A percentile compares a stretch with the other conserved stretches of the same genome.
Conservation (phyloP, 2,113 vertebrate species). For the Ophthalmolycus amberensis region DNA sequence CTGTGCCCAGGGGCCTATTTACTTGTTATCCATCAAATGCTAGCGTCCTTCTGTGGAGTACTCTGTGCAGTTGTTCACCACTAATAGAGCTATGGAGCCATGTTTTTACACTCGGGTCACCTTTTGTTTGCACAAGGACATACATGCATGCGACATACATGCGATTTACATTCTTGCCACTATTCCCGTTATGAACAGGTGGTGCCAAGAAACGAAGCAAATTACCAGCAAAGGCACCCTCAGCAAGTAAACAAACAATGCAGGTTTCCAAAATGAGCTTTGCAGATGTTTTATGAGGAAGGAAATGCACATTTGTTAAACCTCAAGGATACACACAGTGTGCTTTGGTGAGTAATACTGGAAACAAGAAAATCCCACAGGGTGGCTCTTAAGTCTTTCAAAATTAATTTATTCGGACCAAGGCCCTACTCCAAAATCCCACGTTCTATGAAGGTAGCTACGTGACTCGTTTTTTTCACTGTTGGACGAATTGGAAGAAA, state of each 20-base stretch:
- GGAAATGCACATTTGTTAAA: slow-evolving; percentile 21
- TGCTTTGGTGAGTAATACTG: slow-evolving; percentile 13
- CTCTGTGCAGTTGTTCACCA: background rate
- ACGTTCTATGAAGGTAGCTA: background rate
- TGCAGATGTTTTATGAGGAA: slow-evolving; percentile 7
- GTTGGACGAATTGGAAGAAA: background rate
- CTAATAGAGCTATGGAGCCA: background rate
- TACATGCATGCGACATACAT: background rate
- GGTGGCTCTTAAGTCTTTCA: background rate
- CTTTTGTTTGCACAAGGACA: background rate
- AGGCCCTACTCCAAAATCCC: background rate
- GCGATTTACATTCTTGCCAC: background rate
- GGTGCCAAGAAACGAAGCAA: background rate
- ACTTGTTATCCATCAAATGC: background rate
- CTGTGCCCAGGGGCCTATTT: background rate
- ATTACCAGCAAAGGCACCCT: background rate
- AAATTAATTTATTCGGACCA: background rate
- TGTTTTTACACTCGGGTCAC: background rate
- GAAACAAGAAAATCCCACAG: background rate
- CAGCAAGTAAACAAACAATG: slow-evolving; percentile 11
- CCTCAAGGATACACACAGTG: background rate
- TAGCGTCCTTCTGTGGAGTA: background rate
- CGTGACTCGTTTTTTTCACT: background rate
- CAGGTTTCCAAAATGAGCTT: slow-evolving; percentile 12
- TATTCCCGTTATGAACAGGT: background rate